These are phyloP conservation scores for Drosophila maculinotata DNA, from an alignment of 2,888 invertebrate species.

Conservation along the genomic window DNA sequence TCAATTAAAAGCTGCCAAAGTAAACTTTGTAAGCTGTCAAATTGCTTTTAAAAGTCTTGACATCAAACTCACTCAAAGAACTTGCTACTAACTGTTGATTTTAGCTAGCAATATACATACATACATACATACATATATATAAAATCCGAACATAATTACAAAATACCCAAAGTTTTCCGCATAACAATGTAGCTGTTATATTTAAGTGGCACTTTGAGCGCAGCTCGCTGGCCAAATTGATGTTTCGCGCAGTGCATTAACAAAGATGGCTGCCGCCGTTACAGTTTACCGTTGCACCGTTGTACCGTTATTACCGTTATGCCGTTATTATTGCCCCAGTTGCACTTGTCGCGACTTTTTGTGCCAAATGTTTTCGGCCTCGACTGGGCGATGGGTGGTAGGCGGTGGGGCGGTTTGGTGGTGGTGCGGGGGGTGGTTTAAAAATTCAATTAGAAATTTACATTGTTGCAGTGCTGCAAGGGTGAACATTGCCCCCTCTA, in stretches of 20 bases:
- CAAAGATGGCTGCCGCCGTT: slow-evolving; percentile 12
- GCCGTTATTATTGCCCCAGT: slow-evolving; percentile 11
- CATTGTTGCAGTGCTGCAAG: slow-evolving; percentile 26
- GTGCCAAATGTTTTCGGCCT: slow-evolving; percentile 12
- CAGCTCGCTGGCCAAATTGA: slow-evolving; percentile 1
- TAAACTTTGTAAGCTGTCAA: too few relatives aligned
- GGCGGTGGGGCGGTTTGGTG: not conserved
- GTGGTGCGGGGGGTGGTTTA: not conserved
- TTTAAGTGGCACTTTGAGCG: not conserved
- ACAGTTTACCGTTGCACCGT: slow-evolving; percentile 20
- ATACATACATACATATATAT: too few relatives aligned
- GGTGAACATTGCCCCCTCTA: not conserved
- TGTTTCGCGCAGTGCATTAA: slow-evolving; percentile 11
- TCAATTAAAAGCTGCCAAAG: too few relatives aligned
- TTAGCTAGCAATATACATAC: too few relatives aligned
- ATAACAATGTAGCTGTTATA: not conserved
- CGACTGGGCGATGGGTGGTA: slow-evolving; percentile 1
- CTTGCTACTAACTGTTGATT: too few relatives aligned
- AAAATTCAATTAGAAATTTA: slow-evolving; percentile 55
- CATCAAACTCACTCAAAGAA: too few relatives aligned
- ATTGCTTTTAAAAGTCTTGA: too few relatives aligned
- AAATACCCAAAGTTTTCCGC: not conserved
- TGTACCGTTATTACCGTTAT: too few relatives aligned
- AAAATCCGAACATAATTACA: too few relatives aligned
- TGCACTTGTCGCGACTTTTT: slow-evolving; percentile 23